Evolutionary conservation across 2,113 vertebrate species (phyloP), one percentile per base, ranked within the genome.

Genomic region (Eleginops maclovinus): DNA sequence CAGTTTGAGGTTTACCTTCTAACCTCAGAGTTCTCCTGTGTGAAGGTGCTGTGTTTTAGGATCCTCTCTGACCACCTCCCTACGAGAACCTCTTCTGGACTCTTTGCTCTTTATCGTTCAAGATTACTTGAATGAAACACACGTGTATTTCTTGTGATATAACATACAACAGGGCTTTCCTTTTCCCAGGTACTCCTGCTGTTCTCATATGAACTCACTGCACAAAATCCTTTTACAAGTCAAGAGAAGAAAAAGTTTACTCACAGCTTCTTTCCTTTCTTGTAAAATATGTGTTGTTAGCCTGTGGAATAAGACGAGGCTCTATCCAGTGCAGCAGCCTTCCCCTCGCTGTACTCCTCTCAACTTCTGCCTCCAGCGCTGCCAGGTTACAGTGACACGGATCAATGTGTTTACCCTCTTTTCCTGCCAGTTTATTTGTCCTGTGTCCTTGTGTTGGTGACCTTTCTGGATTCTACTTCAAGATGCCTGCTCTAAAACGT

Each of bases 381-480:
- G 93, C 91, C 94, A 94, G 93, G 94, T 94, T 78, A 90, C 64
- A 56, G 76, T 87, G 93, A 53, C 71, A 61, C 4, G 1, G 59
- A 82, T 90, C 87, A 81, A 47, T 84, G 72, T 89, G 87, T 91
- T 91, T 88, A 53, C 77, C 76, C 47, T n/a, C 14, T 61, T n/a
- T 62, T 15, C 44, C 26, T 55, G 17, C 8, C 55, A 4, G 1
- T 62, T 21, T 15, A 19, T 81, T 73, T 67, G 31, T 69, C 22
- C 10, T 61, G 17, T 19, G n/a, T 50, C 51, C 14, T 62, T 46
- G 22, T 26, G 50, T 10, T n/a, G n/a, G n/a, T n/a, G n/a, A n/a
- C n/a, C n/a, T n/a, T n/a, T n/a, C n/a, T n/a, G n/a, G n/a, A n/a
- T n/a, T n/a, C n/a, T n/a, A n/a, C n/a, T n/a, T n/a, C n/a, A n/a